phyloP scores from a whole-genome alignment of 2,113 vertebrate genomes.

The Jacana jacana region DNA sequence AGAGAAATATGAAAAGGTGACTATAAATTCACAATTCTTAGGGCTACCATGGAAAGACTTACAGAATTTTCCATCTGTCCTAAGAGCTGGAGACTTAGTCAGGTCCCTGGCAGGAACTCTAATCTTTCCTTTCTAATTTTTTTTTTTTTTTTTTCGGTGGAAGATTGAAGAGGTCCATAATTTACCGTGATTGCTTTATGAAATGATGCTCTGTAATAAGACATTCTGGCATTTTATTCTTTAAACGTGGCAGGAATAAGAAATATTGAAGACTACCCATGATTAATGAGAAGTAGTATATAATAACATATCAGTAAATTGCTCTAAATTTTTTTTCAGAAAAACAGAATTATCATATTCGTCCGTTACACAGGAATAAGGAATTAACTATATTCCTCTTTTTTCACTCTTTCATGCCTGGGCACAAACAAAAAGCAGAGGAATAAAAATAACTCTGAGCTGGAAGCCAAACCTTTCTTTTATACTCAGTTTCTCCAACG shows the following conservation, averaged over 20 bases:
- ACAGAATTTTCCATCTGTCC: conserved; percentile 22
- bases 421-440: not conserved
- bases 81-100: not conserved
- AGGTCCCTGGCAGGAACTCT: not conserved
- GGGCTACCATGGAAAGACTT: not conserved
- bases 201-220: not conserved
- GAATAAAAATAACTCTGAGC: not conserved
- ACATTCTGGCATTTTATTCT: not conserved
- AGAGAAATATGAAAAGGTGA: not conserved
- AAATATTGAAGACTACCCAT: not conserved
- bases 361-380: not conserved
- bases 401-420: not conserved
- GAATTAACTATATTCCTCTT: not conserved
- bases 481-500: not conserved
- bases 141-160: not conserved
- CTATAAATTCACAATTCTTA: not conserved
- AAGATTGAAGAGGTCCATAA: conserved; percentile 6
- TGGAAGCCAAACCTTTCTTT: not conserved
- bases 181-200: conserved; percentile 3
- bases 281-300: not conserved
- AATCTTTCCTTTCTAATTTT: not conserved
- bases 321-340: not conserved
- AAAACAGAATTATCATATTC: not conserved
- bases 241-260: not conserved
- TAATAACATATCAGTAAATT: not conserved